Conservation (phyloP, 2,888 invertebrate genomes). For the Parascotia fuliginaria region DNA sequence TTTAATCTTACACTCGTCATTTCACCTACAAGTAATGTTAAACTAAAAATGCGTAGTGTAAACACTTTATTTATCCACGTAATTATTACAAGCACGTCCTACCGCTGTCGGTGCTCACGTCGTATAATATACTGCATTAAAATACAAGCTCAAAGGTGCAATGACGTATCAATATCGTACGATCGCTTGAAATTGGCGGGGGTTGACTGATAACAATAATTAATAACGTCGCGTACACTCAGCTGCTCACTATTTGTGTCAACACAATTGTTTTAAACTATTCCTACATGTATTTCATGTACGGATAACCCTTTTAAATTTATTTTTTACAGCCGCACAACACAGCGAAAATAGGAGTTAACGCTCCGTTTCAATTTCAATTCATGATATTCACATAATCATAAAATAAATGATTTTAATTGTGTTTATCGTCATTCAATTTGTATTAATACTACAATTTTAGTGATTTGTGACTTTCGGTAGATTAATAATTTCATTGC, state of each 20-base stretch:
- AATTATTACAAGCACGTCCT: slow-evolving; percentile 25
- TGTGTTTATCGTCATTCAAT: no score
- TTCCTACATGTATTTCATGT: no score
- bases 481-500: no score
- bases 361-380: neutral
- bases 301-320: no score
- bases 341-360: neutral
- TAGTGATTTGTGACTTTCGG: no score
- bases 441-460: no score
- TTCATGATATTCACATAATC: neutral
- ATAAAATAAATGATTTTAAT: no score
- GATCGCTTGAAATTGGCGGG: slow-evolving; percentile 47
- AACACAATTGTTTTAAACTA: slow-evolving; percentile 43
- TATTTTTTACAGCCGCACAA: neutral
- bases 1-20: slow-evolving; percentile 60
- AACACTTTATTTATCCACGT: slow-evolving; percentile 14
- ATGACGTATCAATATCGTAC: slow-evolving; percentile 50
- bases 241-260: slow-evolving; percentile 40
- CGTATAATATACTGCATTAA: neutral
- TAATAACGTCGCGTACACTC: slow-evolving; percentile 36
- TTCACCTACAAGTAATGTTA: slow-evolving; percentile 34
- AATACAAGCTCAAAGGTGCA: slow-evolving; percentile 8
- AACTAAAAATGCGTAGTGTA: slow-evolving; percentile 11
- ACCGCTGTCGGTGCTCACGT: slow-evolving; percentile 15
- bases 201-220: slow-evolving; percentile 50